Evolutionary conservation across 1,140 invertebrate genomes (phyloP).

Genomic region (Nomia melanderi): DNA sequence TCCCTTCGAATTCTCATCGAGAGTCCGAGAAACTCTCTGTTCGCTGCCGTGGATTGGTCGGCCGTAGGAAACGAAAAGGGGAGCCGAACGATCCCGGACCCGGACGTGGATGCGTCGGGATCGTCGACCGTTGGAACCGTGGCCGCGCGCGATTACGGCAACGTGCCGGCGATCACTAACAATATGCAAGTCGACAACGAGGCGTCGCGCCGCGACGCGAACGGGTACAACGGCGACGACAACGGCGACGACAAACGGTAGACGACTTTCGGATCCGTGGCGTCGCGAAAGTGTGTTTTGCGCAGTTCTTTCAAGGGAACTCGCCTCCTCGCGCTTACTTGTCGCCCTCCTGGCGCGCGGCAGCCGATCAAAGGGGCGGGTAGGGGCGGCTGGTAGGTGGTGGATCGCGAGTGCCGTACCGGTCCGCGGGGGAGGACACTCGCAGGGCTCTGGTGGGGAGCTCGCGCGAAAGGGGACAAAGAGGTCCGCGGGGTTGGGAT

Average conservation of each 20-base stretch:
- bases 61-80: too few relatives aligned
- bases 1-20: not conserved
- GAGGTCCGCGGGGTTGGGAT: conserved; percentile 40
- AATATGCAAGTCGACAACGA: conserved; percentile 26
- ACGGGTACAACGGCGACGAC: conserved; percentile 24
- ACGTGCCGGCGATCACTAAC: conserved; percentile 37
- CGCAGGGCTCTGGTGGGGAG: conserved; percentile 7
- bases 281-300: conserved; percentile 54
- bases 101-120: too few relatives aligned
- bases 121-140: too few relatives aligned
- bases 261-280: conserved; percentile 22
- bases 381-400: conserved; percentile 63
- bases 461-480: conserved; percentile 2
- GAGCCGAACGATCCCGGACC: conserved; percentile 4
- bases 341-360: conserved; percentile 49
- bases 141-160: conserved; percentile 20
- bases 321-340: conserved; percentile 63
- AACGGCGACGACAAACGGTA: conserved; percentile 30
- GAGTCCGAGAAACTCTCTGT: not conserved
- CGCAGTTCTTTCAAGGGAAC: conserved; percentile 68
- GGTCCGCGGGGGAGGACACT: conserved; percentile 45
- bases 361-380: conserved; percentile 64
- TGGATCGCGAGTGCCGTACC: conserved; percentile 37
- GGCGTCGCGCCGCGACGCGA: conserved; percentile 17
- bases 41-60: too few relatives aligned